These are phyloP conservation scores for Mus spretus DNA, from an alignment of 2,797 vertebrate species.

Conservation along the genomic window DNA sequence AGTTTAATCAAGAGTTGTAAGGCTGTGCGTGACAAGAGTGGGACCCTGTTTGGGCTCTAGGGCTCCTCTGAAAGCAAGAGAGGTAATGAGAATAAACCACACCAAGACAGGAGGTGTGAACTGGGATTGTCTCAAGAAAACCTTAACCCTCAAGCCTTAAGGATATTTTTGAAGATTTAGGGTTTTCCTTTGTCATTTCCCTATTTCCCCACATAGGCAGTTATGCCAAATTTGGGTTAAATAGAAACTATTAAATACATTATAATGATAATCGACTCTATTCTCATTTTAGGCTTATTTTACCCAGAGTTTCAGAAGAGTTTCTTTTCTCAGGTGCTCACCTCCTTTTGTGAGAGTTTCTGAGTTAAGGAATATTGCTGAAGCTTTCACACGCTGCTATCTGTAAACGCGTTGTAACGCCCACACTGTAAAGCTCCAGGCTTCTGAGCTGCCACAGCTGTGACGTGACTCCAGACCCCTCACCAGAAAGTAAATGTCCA, in stretches of 20 bases:
- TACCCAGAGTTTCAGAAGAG: conserved; percentile 17
- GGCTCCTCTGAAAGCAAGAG: conserved; percentile 3
- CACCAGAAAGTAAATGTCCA: conserved; percentile 9
- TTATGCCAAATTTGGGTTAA: conserved; percentile 49
- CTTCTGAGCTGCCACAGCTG: conserved; percentile 4
- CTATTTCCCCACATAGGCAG: conserved; percentile 24
- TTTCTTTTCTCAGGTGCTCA: background rate
- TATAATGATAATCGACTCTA: background rate
- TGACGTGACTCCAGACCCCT: conserved; percentile 11
- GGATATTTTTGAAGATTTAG: conserved; percentile 53
- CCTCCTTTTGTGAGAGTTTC: conserved; percentile 43
- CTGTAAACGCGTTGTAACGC: conserved; percentile 38
- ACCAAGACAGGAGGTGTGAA: background rate
- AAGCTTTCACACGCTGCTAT: conserved; percentile 52
- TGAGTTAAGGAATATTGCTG: conserved; percentile 48
- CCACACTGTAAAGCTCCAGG: conserved; percentile 12
- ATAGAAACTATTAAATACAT: background rate
- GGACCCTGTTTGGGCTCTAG: background rate
- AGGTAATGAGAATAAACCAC: background rate
- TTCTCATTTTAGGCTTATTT: conserved; percentile 28
- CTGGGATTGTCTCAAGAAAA: background rate
- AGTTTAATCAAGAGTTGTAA: background rate
- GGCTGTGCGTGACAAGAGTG: background rate
- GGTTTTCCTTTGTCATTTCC: background rate
- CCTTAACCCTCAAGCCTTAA: background rate